phyloP scores from a whole-genome alignment of 2,888 invertebrate genomes.

The Volucella bombylans region DNA sequence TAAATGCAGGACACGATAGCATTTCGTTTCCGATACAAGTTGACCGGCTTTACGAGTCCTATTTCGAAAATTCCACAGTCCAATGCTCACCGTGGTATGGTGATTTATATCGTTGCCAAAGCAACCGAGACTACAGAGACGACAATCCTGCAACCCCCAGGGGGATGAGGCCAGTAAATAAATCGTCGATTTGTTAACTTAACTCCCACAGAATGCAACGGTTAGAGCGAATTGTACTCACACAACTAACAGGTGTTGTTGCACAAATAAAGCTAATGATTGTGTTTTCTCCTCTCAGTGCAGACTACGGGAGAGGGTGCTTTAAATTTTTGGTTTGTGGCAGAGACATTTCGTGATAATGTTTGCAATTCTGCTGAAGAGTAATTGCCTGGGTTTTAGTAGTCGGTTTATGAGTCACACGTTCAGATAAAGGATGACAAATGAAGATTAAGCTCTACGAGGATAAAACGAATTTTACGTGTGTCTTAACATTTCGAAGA shows the following conservation, averaged over 20 bases:
- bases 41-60: slow-evolving; percentile 34
- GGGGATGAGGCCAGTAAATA: slow-evolving; percentile 39
- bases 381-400: slow-evolving; percentile 6
- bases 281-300: slow-evolving; percentile 46
- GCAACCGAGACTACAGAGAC: slow-evolving; percentile 29
- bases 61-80: slow-evolving; percentile 29
- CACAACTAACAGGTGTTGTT: slow-evolving; percentile 48
- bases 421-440: too few species aligned
- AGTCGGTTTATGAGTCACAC: too few species aligned
- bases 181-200: slow-evolving; percentile 57
- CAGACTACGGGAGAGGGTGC: slow-evolving; percentile 15
- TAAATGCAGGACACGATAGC: slow-evolving; percentile 30
- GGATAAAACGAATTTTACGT: too few species aligned
- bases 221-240: slow-evolving; percentile 47
- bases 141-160: background rate
- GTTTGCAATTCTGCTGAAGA: slow-evolving; percentile 18
- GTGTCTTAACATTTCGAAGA: too few species aligned
- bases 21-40: slow-evolving; percentile 45
- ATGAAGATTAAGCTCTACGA: too few species aligned
- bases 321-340: slow-evolving; percentile 3
- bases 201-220: slow-evolving; percentile 48
- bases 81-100: slow-evolving; percentile 41
- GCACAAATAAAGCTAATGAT: slow-evolving; percentile 60
- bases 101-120: slow-evolving; percentile 53
- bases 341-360: slow-evolving; percentile 52